These are phyloP conservation scores for Vanessa cardui DNA, from an alignment of 2,888 invertebrate genomes.

Conservation along the genomic window DNA sequence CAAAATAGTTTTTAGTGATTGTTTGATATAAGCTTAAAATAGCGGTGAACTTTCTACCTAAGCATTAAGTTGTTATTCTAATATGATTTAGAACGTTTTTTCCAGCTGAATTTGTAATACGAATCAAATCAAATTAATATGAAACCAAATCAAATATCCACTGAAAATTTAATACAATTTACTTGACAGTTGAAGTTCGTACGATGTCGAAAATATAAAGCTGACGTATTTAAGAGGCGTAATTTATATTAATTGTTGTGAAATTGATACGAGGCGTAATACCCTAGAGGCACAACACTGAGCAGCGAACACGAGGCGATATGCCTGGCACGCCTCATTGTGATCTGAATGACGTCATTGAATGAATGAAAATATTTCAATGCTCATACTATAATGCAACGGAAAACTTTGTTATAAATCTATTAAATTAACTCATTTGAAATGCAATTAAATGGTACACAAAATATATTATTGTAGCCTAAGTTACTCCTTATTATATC, in stretches of 20 bases:
- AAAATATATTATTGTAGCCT: too few species aligned
- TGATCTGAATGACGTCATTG: constrained; percentile 10
- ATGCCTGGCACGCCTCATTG: not conserved
- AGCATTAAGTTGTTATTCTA: too few species aligned
- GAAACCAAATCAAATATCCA: not conserved
- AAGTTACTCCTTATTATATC: too few species aligned
- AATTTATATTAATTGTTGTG: constrained; percentile 9
- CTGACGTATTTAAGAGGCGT: not conserved
- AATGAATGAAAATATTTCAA: constrained; percentile 10
- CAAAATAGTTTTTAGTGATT: too few species aligned
- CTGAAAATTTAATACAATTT: not conserved
- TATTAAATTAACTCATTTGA: not conserved
- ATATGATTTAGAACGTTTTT: too few species aligned
- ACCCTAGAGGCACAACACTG: constrained; percentile 16
- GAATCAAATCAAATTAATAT: too few species aligned
- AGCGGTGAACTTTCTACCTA: too few species aligned
- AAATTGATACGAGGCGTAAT: constrained; percentile 15
- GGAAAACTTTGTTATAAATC: not conserved
- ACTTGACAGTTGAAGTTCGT: not conserved
- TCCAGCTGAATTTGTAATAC: too few species aligned
- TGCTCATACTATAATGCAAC: not conserved
- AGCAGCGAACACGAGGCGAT: constrained; percentile 12
- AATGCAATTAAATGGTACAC: not conserved
- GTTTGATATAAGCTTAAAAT: too few species aligned
- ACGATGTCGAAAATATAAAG: not conserved